Conservation (phyloP, 1,140 invertebrate genomes). For the Cataglyphis hispanica region DNA sequence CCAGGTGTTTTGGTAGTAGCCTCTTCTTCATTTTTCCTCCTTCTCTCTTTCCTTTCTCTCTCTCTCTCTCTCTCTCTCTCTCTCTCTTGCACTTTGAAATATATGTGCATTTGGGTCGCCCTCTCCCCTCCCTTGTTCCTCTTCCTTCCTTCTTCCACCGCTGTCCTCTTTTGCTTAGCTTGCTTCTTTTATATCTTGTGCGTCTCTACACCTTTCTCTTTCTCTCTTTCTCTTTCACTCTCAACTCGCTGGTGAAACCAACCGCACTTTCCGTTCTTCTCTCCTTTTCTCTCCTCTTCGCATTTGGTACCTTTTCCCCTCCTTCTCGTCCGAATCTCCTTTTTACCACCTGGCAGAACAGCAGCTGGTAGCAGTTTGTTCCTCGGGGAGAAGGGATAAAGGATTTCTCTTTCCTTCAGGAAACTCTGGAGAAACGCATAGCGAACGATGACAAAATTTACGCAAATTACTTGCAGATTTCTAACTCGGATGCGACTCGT, state of each 20-base stretch:
- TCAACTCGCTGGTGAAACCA: conserved; percentile 3
- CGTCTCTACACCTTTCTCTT: conserved; percentile 19
- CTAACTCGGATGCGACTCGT: background rate
- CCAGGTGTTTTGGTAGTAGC: conserved; percentile 81
- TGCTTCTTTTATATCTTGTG: background rate
- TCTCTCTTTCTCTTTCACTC: conserved; percentile 31
- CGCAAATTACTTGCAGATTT: conserved; percentile 14
- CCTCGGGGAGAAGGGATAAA: conserved; percentile 61
- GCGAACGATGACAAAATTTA: conserved; percentile 14
- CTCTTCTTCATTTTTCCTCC: conserved; percentile 46
- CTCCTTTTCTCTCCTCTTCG: conserved; percentile 10
- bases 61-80: conserved; percentile 63
- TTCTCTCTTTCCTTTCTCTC: conserved; percentile 61
- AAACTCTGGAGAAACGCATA: conserved; percentile 52
- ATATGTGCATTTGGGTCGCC: conserved; percentile 44
- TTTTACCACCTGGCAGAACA: conserved; percentile 77
- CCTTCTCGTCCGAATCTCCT: conserved; percentile 47
- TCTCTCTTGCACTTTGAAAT: conserved; percentile 31
- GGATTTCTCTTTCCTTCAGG: conserved; percentile 57
- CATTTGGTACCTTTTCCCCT: conserved; percentile 16
- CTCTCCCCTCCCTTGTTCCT: conserved; percentile 36
- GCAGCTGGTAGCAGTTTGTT: conserved; percentile 71
- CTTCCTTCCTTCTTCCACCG: conserved; percentile 4
- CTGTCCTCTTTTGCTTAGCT: conserved; percentile 14
- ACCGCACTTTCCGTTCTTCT: background rate